Conservation (phyloP, 1,140 invertebrate species). For the Drosophila serrata region DNA sequence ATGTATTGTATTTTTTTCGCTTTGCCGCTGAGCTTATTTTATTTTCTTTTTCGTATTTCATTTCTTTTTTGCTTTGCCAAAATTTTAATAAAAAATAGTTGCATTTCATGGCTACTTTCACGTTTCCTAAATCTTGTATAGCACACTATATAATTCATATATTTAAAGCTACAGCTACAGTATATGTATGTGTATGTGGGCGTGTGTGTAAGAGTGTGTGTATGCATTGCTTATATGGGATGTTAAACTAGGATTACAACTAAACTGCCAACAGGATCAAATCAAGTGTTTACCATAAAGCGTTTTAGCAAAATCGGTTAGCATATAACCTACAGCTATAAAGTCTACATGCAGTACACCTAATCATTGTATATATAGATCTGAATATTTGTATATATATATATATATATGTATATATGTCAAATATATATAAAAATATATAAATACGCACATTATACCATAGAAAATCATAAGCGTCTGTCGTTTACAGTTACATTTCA, state of each 20-base stretch:
- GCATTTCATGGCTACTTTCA: constrained; percentile 38
- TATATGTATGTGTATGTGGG: constrained; percentile 28
- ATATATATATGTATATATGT: constrained; percentile 19
- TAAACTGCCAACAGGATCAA: constrained; percentile 66
- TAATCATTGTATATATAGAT: constrained; percentile 42
- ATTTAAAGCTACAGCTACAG: constrained; percentile 69
- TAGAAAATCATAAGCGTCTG: constrained; percentile 79
- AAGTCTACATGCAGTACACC: constrained; percentile 36
- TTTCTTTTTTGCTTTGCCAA: constrained; percentile 63
- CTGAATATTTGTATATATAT: constrained; percentile 43
- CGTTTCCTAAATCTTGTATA: constrained; percentile 55
- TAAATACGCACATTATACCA: constrained; percentile 49
- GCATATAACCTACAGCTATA: constrained; percentile 45
- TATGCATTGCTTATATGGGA: constrained; percentile 65
- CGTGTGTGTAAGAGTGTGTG: constrained; percentile 23
- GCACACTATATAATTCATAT: constrained; percentile 58
- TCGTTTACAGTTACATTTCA: constrained; percentile 73
- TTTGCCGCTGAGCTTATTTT: constrained; percentile 24
- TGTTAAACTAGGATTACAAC: constrained; percentile 59
- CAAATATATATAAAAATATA: constrained; percentile 41
- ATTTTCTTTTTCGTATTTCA: constrained; percentile 31
- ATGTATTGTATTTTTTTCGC: constrained; percentile 23
- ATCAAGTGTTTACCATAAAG: constrained; percentile 39
- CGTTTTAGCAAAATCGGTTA: constrained; percentile 55
- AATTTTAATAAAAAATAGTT: constrained; percentile 78